Evolutionary conservation across 2,797 vertebrate species (phyloP).

Genomic region (Chanos chanos): DNA sequence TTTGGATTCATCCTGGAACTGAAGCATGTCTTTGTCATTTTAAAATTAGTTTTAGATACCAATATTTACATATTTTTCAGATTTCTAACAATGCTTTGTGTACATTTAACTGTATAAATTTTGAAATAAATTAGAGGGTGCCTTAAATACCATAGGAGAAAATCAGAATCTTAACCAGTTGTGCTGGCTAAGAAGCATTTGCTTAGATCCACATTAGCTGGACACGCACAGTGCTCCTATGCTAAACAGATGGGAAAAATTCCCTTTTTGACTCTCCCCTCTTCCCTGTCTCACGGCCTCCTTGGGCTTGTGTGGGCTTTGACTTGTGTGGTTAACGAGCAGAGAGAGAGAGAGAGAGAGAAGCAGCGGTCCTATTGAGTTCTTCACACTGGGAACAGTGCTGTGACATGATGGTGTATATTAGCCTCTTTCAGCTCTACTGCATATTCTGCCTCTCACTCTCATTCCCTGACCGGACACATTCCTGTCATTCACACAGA

Average conservation of each 20-base stretch:
- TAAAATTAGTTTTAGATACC: too few species aligned
- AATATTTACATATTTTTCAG: neutral
- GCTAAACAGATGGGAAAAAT: conserved; percentile 5
- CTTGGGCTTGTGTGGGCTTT: neutral
- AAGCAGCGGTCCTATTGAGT: conserved; percentile 26
- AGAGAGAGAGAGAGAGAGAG: conserved; percentile 37
- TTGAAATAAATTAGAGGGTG: neutral
- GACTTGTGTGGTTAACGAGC: conserved; percentile 36
- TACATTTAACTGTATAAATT: neutral
- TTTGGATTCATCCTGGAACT: too few species aligned
- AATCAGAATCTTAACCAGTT: too few species aligned
- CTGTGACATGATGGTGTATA: conserved; percentile 32
- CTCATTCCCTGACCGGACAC: conserved; percentile 29
- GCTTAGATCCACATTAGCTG: neutral
- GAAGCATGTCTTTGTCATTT: neutral
- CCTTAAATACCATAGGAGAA: neutral
- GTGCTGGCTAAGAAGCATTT: neutral
- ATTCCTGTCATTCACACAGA: conserved; percentile 45
- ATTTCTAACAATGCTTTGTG: neutral
- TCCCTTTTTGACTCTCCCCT: conserved; percentile 3
- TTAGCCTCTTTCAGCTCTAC: conserved; percentile 33
- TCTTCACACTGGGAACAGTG: conserved; percentile 16
- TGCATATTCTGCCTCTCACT: conserved; percentile 36
- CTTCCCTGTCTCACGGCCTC: conserved; percentile 21
- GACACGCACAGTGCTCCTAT: conserved; percentile 15